Conservation (phyloP, 1,140 invertebrate species). For the Hyles euphorbiae region DNA sequence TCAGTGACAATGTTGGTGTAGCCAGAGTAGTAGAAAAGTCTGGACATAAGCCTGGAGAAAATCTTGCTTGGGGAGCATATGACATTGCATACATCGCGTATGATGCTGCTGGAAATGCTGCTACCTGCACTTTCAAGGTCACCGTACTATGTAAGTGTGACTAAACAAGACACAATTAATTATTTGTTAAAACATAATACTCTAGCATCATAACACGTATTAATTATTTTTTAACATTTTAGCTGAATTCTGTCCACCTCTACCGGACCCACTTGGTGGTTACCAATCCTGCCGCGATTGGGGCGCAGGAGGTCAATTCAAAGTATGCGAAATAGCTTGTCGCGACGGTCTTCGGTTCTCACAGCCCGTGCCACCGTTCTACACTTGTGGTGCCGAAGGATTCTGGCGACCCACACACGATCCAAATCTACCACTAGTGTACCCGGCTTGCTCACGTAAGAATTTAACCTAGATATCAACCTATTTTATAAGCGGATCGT, state of each 20-base stretch:
- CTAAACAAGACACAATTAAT: neutral
- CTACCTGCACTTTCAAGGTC: slow-evolving; percentile 95
- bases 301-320: slow-evolving; percentile 97
- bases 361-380: slow-evolving; percentile 93
- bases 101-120: slow-evolving; percentile 93
- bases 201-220: neutral
- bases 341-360: slow-evolving; percentile 92
- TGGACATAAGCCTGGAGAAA: slow-evolving; percentile 92
- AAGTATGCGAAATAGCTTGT: slow-evolving; percentile 93
- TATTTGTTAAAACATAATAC: too few species aligned
- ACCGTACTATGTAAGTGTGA: slow-evolving; percentile 88
- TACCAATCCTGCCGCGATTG: slow-evolving; percentile 94
- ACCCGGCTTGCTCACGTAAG: slow-evolving; percentile 93
- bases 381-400: slow-evolving; percentile 96
- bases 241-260: slow-evolving; percentile 89
- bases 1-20: slow-evolving; percentile 91
- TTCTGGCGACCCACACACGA: slow-evolving; percentile 94
- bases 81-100: slow-evolving; percentile 95
- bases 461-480: slow-evolving; percentile 11
- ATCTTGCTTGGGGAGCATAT: slow-evolving; percentile 94
- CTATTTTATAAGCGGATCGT: neutral
- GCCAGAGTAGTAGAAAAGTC: slow-evolving; percentile 88
- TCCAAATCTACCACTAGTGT: slow-evolving; percentile 86
- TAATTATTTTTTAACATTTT: slow-evolving; percentile 5
- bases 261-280: slow-evolving; percentile 92